These are phyloP conservation scores for Ascaphus truei DNA, from an alignment of 2,113 vertebrate species.

Conservation along the genomic window DNA sequence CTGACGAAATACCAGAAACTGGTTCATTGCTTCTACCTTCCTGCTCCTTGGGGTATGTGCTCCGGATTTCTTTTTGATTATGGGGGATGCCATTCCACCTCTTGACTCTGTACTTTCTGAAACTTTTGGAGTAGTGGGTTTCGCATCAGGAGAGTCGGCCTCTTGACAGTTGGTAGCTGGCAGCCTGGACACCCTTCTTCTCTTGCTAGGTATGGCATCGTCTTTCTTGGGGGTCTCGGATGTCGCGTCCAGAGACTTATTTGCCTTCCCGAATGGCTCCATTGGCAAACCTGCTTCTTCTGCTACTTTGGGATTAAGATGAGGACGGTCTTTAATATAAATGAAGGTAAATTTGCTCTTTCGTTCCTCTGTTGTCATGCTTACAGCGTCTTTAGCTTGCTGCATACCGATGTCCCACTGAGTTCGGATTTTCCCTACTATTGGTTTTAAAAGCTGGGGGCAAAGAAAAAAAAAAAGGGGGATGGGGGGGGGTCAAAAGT, in stretches of 20 bases:
- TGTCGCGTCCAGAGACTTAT: constrained; percentile 34
- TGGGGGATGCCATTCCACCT: constrained; percentile 52
- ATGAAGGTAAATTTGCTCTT: constrained; percentile 80
- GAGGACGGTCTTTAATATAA: constrained; percentile 77
- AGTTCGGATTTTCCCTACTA: constrained; percentile 77
- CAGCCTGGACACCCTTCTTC: constrained; percentile 58
- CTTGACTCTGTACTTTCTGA: constrained; percentile 57
- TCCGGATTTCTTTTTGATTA: constrained; percentile 58
- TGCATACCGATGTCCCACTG: constrained; percentile 88
- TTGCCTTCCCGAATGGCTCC: constrained; percentile 47
- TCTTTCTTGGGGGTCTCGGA: constrained; percentile 46
- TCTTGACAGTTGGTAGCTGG: constrained; percentile 31
- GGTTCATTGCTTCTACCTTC: constrained; percentile 62
- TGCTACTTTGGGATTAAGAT: constrained; percentile 76
- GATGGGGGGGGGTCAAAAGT: too few species aligned
- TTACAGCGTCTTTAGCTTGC: constrained; percentile 79
- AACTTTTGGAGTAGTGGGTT: constrained; percentile 46
- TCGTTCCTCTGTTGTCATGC: constrained; percentile 74
- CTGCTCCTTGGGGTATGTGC: constrained; percentile 53
- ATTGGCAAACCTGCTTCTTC: constrained; percentile 63
- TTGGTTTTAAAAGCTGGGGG: constrained; percentile 65
- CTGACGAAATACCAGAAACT: constrained; percentile 76
- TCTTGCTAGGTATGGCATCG: constrained; percentile 57
- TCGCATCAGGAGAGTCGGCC: constrained; percentile 39
- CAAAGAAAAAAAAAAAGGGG: background rate